Percentiles rank a stretch among this genome's conserved stretches.
Conservation (phyloP, 2,888 invertebrate species). For the Amphipoea oculea region DNA sequence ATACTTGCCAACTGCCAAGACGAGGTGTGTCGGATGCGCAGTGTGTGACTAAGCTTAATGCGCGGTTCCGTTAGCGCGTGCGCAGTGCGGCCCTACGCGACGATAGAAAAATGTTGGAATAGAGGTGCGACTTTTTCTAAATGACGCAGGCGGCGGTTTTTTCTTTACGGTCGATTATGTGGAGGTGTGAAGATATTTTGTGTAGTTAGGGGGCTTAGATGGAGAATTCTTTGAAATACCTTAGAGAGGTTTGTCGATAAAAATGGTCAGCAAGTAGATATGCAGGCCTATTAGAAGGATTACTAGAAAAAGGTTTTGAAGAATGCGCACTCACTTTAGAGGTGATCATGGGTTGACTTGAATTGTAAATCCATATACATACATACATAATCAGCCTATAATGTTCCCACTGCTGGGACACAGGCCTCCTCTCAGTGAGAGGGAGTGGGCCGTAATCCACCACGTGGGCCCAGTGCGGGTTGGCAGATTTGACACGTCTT, state of each 20-base stretch:
- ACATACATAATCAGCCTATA: too few species aligned
- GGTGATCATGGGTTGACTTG: too few species aligned
- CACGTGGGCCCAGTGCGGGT: too few species aligned
- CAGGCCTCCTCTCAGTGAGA: too few species aligned
- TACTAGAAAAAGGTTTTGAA: too few species aligned
- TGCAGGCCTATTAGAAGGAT: too few species aligned
- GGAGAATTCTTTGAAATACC: constrained; percentile 32
- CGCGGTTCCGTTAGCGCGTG: constrained; percentile 82
- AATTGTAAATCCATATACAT: too few species aligned
- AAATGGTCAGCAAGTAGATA: not conserved
- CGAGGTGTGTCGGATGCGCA: constrained; percentile 70
- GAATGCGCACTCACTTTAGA: too few species aligned
- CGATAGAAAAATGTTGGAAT: constrained; percentile 53
- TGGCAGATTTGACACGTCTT: too few species aligned
- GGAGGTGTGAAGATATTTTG: constrained; percentile 54
- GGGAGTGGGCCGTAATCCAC: too few species aligned
- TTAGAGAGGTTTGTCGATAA: not conserved
- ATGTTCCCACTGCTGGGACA: too few species aligned
- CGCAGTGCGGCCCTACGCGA: constrained; percentile 58
- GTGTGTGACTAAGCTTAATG: constrained; percentile 82
- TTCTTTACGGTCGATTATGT: constrained; percentile 32
- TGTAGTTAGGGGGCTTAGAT: constrained; percentile 22
- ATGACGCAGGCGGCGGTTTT: constrained; percentile 29
- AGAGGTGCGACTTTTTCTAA: constrained; percentile 56
- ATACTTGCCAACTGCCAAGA: constrained; percentile 64